Evolutionary conservation across 1,140 invertebrate genomes (phyloP), one percentile per base, ranked within the genome.

Genomic region (Drosophila littoralis): DNA sequence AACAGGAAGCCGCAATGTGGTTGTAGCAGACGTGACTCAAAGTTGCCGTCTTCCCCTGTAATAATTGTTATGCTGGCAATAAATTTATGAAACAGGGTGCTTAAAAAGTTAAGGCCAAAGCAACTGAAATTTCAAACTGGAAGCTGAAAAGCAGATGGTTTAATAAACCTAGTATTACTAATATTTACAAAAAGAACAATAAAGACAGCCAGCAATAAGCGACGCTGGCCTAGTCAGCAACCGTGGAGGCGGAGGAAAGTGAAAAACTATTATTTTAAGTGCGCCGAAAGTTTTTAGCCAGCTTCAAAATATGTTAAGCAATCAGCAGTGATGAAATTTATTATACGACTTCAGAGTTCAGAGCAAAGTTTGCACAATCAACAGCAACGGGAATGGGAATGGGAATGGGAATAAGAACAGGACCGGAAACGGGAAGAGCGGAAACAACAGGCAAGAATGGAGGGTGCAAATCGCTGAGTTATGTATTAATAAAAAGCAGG

Each of bases 321-420:
- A 78, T 82, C 79, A 81, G 77, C 65, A 61, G 69, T 70, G 81
- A 82, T 88, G 80, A 72, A 88, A 83, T 88, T 83, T 89, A 89
- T 88, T 75, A 80, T 77, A 67, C 63, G 76, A 85, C 66, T 70
- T 69, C 35, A 72, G 77, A 89, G 74, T 75, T 77, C 63, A 59
- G 63, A 54, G 69, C 54, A 88, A 89, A 88, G 63, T 89, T 88
- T 88, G 54, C 43, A 64, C 79, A 88, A 88, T 82, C 79, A 77
- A 67, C 57, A 38, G 57, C 33, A 50, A 66, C 32, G 32, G 22
- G 9, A 22, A 7, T 12, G 48, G 28, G 22, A 32, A 7, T 12
- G 48, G 28, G 22, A 32, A 32, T 2, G n/a, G 13, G 32, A 48
- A 48, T 28, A 9, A 5, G n/a, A 52, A 32, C 17, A 22, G 46